phyloP scores from a whole-genome alignment of 2,797 vertebrate genomes.

The Malurus splendens region DNA sequence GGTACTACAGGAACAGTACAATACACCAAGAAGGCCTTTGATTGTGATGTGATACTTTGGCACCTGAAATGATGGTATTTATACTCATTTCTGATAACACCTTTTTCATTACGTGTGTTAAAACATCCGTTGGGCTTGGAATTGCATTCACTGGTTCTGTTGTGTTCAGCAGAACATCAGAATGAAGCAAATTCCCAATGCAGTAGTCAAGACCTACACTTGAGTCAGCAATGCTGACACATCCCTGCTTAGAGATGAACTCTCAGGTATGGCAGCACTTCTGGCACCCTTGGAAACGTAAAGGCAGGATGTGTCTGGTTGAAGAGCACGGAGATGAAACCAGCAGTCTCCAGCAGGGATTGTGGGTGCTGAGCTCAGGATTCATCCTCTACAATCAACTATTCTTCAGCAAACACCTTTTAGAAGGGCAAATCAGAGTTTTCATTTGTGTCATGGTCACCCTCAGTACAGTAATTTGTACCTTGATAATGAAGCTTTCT shows the following conservation, averaged over 20 bases:
- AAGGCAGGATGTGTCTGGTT: not conserved
- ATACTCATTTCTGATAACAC: not conserved
- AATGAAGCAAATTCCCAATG: not conserved
- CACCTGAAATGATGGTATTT: not conserved
- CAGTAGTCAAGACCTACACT: not conserved
- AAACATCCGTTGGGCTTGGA: not conserved
- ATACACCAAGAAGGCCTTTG: not conserved
- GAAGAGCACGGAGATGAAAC: not conserved
- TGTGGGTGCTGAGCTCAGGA: no score
- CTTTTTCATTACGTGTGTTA: not conserved
- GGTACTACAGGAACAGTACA: not conserved
- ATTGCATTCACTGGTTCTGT: not conserved
- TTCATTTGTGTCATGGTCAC: not conserved
- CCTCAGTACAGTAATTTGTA: not conserved
- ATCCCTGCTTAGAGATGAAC: not conserved
- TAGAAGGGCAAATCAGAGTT: not conserved
- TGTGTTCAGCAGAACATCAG: not conserved
- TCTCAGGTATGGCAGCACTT: not conserved
- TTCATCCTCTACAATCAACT: not conserved
- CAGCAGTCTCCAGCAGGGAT: not conserved
- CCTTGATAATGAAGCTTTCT: not conserved
- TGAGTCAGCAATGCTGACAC: fast-evolving
- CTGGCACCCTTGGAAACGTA: not conserved
- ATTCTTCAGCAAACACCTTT: not conserved
- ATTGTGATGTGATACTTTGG: not conserved